phyloP scores from a whole-genome alignment of 2,113 vertebrate genomes.

The Hippocampus barbouri region DNA sequence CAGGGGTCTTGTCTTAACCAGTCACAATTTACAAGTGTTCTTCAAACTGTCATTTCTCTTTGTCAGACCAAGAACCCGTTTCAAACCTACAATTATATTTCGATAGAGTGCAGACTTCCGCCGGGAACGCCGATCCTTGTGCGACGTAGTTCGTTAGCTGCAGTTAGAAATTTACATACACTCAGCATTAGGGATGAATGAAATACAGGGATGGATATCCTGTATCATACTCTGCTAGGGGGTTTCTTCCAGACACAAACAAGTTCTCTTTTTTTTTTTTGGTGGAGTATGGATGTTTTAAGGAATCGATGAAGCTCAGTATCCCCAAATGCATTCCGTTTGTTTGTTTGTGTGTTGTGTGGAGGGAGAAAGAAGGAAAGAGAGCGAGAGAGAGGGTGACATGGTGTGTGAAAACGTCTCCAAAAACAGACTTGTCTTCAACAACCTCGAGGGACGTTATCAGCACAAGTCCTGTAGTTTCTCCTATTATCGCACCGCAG shows the following conservation, averaged over 20 bases:
- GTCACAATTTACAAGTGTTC: constrained; percentile 3
- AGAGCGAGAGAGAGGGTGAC: neutral
- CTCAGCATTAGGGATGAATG: too few species aligned
- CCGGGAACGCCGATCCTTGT: neutral
- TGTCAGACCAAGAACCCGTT: neutral
- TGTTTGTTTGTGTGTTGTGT: neutral
- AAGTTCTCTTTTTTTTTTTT: constrained; percentile 5
- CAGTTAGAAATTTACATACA: neutral
- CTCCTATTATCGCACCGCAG: constrained; percentile 19
- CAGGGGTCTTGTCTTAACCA: neutral
- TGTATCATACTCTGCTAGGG: neutral
- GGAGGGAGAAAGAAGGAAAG: neutral
- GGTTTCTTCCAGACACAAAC: neutral
- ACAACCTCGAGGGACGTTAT: constrained; percentile 27
- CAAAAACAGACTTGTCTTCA: constrained; percentile 21
- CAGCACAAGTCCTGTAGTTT: constrained; percentile 36
- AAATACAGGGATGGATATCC: too few species aligned
- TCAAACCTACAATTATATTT: neutral
- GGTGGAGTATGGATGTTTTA: constrained; percentile 7
- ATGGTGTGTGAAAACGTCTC: neutral
- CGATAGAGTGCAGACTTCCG: neutral
- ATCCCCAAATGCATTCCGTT: neutral
- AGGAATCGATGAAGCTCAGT: constrained; percentile 9
- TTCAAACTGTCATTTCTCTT: neutral
- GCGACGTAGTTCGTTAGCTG: neutral